phyloP scores from a whole-genome alignment of 2,113 vertebrate species.

The Pleuronectes platessa region DNA sequence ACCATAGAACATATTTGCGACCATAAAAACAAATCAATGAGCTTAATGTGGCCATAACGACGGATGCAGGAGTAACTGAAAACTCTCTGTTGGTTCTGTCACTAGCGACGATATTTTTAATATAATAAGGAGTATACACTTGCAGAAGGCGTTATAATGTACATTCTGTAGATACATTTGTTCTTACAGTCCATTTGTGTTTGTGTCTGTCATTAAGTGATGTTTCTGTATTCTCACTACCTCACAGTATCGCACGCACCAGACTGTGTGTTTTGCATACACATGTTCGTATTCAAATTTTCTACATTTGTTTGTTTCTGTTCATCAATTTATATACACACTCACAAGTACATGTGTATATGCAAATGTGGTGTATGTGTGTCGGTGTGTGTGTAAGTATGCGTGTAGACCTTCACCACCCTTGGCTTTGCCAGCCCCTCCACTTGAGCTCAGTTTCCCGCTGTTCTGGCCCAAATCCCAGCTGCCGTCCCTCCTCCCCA shows the following conservation, averaged over 20 bases:
- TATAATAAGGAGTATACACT: neutral
- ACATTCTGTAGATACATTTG: neutral
- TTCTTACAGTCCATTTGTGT: too few species aligned
- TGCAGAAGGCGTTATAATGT: neutral
- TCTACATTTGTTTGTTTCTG: neutral
- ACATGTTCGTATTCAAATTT: neutral
- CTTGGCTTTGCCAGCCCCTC: conserved; percentile 33
- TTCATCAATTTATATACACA: neutral
- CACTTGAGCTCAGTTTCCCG: conserved; percentile 44
- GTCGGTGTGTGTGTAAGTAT: neutral
- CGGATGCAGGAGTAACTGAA: neutral
- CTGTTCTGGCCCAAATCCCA: conserved; percentile 66
- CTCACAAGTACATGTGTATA: neutral
- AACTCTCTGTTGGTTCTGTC: neutral
- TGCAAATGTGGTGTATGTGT: neutral
- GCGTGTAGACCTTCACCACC: conserved; percentile 39
- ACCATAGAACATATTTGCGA: too few species aligned
- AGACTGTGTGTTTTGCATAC: neutral
- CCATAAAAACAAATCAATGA: neutral
- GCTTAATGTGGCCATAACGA: neutral
- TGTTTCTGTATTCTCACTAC: too few species aligned
- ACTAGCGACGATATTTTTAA: neutral
- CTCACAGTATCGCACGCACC: too few species aligned
- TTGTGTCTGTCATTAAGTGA: too few species aligned
- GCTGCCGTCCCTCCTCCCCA: conserved; percentile 43